Percentiles rank a stretch among this genome's conserved stretches.
These are phyloP conservation scores for Peribatodes rhomboidaria DNA, from an alignment of 2,888 invertebrate genomes.

Conservation along the genomic window DNA sequence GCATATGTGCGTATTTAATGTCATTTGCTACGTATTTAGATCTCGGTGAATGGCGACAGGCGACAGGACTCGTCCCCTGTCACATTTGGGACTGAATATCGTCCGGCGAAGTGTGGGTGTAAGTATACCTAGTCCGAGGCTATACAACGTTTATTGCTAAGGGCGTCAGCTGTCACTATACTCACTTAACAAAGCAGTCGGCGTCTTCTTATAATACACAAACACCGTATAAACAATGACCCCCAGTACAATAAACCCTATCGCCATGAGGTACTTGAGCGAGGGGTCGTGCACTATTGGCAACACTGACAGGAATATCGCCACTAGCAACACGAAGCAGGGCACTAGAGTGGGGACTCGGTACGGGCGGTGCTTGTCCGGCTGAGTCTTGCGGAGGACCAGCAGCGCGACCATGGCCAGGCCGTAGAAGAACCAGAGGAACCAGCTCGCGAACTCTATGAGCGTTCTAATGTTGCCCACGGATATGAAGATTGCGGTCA, in stretches of 20 bases:
- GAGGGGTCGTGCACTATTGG: slow-evolving; percentile 93
- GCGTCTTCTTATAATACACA: slow-evolving; percentile 89
- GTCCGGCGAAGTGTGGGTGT: no score
- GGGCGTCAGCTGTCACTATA: slow-evolving; percentile 38
- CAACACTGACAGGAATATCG: slow-evolving; percentile 90
- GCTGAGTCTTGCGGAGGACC: slow-evolving; percentile 90
- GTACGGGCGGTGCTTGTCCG: slow-evolving; percentile 90
- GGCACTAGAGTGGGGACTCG: slow-evolving; percentile 91
- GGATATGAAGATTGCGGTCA: slow-evolving; percentile 90
- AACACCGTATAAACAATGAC: slow-evolving; percentile 90
- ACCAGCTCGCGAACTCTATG: slow-evolving; percentile 95
- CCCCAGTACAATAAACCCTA: slow-evolving; percentile 90
- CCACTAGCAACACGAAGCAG: slow-evolving; percentile 89
- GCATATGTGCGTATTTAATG: no score
- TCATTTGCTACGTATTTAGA: no score
- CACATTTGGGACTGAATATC: no score
- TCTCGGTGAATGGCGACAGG: no score
- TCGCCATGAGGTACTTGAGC: slow-evolving; percentile 91
- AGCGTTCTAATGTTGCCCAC: slow-evolving; percentile 91
- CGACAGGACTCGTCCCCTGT: no score
- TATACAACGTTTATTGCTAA: no score
- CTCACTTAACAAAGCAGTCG: slow-evolving; percentile 88
- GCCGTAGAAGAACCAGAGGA: slow-evolving; percentile 96
- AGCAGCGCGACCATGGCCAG: slow-evolving; percentile 92
- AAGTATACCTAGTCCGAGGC: no score